A percentile compares a stretch with the other conserved stretches of the same genome.
Evolutionary conservation across 2,113 vertebrate species (phyloP).

Genomic region (Apteryx owenii): DNA sequence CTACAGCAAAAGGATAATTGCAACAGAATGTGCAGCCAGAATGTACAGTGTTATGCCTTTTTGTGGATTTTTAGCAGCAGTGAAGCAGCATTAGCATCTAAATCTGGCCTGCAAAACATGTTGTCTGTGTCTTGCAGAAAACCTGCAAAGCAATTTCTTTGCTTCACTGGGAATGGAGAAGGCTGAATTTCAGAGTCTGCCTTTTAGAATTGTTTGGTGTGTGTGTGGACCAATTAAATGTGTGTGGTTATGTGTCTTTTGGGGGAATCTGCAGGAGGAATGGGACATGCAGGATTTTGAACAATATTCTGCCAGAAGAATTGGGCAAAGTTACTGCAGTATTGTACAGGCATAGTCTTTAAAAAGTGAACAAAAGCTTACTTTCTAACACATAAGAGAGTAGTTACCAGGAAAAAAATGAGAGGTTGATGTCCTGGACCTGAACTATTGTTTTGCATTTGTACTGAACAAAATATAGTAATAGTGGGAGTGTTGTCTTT

Average conservation of each 20-base stretch:
- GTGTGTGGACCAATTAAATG: not conserved
- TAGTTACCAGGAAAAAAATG: not conserved
- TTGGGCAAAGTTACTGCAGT: not conserved
- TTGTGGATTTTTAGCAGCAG: not conserved
- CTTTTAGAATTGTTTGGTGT: not conserved
- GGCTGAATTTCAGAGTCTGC: not conserved
- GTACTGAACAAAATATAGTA: not conserved
- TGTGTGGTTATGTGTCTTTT: not conserved
- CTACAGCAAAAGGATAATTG: not conserved
- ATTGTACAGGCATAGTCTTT: not conserved
- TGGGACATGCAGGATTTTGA: not conserved
- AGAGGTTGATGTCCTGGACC: not conserved
- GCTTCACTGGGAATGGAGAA: not conserved
- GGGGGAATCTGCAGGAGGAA: not conserved
- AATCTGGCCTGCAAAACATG: not conserved
- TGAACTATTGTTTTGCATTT: not conserved
- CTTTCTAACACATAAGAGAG: not conserved
- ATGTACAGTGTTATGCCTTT: not conserved
- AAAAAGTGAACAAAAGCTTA: not conserved
- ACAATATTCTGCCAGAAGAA: not conserved
- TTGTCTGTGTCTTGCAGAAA: not conserved
- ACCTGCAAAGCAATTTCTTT: not conserved
- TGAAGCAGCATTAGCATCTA: not conserved
- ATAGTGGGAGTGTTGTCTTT: not conserved
- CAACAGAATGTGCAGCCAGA: not conserved